Conservation (phyloP, 2,888 invertebrate species). For the Seira ritae region DNA sequence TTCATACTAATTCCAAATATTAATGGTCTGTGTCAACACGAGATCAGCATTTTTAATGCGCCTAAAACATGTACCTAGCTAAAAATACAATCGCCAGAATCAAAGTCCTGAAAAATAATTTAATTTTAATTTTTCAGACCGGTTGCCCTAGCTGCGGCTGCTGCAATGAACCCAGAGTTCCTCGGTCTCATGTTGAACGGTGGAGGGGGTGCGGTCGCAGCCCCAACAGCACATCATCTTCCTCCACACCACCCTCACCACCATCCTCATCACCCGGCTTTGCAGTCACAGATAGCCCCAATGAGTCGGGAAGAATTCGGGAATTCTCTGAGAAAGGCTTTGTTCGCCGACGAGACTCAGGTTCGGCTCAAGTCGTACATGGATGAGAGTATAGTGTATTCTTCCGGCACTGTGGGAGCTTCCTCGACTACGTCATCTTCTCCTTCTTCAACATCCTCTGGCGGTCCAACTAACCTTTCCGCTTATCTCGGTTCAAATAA, state of each 20-base stretch:
- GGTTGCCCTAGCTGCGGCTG: not conserved
- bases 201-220: not conserved
- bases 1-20: too few species aligned
- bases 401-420: not conserved
- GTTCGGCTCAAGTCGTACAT: slow-evolving; percentile 49
- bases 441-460: not conserved
- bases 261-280: not conserved
- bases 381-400: slow-evolving; percentile 29
- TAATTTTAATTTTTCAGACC: too few species aligned
- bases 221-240: not conserved
- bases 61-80: too few species aligned
- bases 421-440: not conserved
- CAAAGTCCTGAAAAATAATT: too few species aligned
- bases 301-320: slow-evolving; percentile 49
- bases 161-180: not conserved
- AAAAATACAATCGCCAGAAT: too few species aligned
- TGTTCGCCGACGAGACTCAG: slow-evolving; percentile 27
- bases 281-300: slow-evolving; percentile 48
- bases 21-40: too few species aligned
- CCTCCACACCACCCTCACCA: not conserved
- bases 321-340: slow-evolving; percentile 30
- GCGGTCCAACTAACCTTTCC: slow-evolving; percentile 14
- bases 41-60: too few species aligned
- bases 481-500: not conserved
- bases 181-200: not conserved